A percentile compares a stretch with the other conserved stretches of the same genome.
Conservation (phyloP, 2,113 vertebrate genomes). For the Podiceps cristatus region DNA sequence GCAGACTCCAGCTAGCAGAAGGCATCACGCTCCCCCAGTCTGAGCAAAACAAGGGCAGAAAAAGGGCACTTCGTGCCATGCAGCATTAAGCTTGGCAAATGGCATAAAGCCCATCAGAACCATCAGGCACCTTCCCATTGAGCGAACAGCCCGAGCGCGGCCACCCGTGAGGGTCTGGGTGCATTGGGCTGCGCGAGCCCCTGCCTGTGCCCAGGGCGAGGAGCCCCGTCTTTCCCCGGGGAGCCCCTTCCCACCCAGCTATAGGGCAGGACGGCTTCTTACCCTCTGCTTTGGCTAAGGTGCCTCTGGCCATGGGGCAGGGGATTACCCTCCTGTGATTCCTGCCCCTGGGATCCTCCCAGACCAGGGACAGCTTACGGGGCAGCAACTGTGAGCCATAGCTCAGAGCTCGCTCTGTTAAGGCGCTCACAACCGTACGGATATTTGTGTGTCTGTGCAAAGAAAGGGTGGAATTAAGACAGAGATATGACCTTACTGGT, state of each 20-base stretch:
- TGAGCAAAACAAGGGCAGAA: neutral
- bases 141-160: neutral
- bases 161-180: rapidly evolving
- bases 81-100: neutral
- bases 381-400: rapidly evolving
- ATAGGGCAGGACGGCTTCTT: neutral
- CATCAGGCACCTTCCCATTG: neutral
- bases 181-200: rapidly evolving
- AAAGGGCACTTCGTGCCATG: neutral
- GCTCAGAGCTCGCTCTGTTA: neutral
- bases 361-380: neutral
- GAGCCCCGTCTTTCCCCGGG: rapidly evolving
- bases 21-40: neutral
- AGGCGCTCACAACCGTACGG: neutral
- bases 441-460: neutral
- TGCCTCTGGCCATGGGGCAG: neutral
- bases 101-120: neutral
- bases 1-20: neutral
- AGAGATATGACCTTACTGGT: neutral
- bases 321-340: neutral
- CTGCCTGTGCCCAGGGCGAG: neutral
- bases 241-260: neutral
- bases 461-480: neutral
- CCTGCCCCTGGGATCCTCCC: neutral
- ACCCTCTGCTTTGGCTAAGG: neutral